Evolutionary conservation across 2,888 invertebrate species (phyloP), one percentile per base, ranked within the genome.

Genomic region (Drosophila putrida): DNA sequence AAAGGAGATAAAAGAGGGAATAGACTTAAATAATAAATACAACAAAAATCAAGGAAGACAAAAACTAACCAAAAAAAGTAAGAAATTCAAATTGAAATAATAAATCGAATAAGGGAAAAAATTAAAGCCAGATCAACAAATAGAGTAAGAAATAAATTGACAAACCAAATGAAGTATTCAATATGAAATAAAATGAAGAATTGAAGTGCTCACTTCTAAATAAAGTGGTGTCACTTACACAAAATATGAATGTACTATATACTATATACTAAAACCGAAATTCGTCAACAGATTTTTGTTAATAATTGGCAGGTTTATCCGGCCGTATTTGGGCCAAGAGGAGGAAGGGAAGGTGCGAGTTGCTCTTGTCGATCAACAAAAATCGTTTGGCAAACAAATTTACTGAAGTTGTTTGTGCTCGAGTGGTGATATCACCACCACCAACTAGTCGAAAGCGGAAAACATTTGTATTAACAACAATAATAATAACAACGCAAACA

Each of bases 401-500:
- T 55, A 44, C 50, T 70, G 4, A 54, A 46, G 58, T 59, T 68
- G 41, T 44, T 64, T 58, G 60, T 57, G 55, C 11, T 46, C 4
- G 53, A 44, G 35, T 28, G 84, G 84, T 81, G 81, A 81, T 85
- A 82, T 82, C 82, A 85, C 77, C 82, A 28, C 15, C 50, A 60
- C 10, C 59, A 60, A 10, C 59, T 39, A 64, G 62, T 65, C 70
- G 62, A 76, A 75, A 75, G 75, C 88, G 80, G 79, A 87, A 84
- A 87, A 76, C 73, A 86, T 77, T 80, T 75, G 67, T 77, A 86
- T 80, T 78, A 82, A 77, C 72, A 85, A 77, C 69, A 85, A 82
- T 64, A 66, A 66, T 50, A 62, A 62, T 43, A 41, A 71, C 6
- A 25, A 38, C 39, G 15, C 25, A 49, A 46, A 64, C 49, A 70